A percentile compares a stretch with the other conserved stretches of the same genome.
These are phyloP conservation scores for Elephas maximus DNA, from an alignment of 2,113 vertebrate genomes.

Conservation along the genomic window DNA sequence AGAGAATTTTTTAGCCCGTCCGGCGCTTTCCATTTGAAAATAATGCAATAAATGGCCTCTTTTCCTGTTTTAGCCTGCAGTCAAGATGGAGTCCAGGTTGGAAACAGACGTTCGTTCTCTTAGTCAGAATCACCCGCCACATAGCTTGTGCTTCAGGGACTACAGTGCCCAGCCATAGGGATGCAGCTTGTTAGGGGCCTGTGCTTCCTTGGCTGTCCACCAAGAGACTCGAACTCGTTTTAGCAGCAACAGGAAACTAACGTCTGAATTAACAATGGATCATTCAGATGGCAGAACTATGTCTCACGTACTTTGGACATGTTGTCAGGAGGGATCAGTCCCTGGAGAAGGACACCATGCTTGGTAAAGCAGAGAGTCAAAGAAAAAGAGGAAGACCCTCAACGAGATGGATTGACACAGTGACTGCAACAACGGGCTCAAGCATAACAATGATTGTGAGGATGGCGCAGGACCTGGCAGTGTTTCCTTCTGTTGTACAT, in stretches of 20 bases:
- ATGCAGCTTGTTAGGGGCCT: rapidly evolving
- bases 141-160: background rate
- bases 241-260: background rate
- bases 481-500: too few species aligned
- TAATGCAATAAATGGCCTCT: constrained; percentile 39
- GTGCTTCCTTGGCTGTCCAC: background rate
- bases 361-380: too few species aligned
- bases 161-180: background rate
- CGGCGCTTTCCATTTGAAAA: constrained; percentile 81
- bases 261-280: background rate
- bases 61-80: constrained; percentile 53
- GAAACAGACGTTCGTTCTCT: background rate
- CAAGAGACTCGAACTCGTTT: background rate
- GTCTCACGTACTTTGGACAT: too few species aligned
- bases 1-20: constrained; percentile 56
- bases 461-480: too few species aligned
- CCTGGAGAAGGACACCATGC: too few species aligned
- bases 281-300: background rate
- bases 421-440: too few species aligned
- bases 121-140: background rate
- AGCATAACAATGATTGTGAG: too few species aligned
- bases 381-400: too few species aligned
- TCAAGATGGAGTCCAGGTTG: constrained; percentile 54
- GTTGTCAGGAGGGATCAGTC: too few species aligned
- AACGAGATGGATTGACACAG: too few species aligned